Percentiles rank a stretch among this genome's conserved stretches.
These are phyloP conservation scores for Rhynchotus rufescens DNA, from an alignment of 2,797 vertebrate species.

Conservation along the genomic window DNA sequence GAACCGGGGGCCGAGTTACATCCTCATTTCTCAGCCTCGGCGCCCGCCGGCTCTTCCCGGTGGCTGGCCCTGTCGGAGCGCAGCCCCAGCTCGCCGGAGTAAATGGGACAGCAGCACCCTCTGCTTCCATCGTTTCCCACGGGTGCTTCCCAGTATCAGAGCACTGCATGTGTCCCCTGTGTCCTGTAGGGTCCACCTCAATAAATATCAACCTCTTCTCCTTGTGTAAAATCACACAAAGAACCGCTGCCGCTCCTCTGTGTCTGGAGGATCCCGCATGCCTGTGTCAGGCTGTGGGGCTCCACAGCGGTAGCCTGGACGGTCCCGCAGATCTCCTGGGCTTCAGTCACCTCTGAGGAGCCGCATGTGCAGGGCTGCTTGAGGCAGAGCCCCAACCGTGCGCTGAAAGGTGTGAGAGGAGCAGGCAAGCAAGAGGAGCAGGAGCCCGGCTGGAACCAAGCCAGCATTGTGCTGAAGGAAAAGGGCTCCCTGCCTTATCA, in stretches of 20 bases:
- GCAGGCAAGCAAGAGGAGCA: neutral
- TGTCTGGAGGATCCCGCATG: neutral
- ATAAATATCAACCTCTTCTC: neutral
- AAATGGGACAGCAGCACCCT: neutral
- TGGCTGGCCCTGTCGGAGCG: fast-evolving
- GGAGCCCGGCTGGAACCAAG: neutral
- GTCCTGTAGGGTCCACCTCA: neutral
- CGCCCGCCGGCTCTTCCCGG: neutral
- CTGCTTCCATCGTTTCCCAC: neutral
- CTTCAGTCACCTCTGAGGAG: neutral
- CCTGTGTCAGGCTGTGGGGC: neutral
- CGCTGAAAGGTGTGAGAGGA: neutral
- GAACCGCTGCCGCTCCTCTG: neutral
- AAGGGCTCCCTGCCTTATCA: neutral
- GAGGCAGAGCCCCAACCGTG: fast-evolving
- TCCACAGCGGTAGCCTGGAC: neutral
- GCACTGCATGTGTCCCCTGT: neutral
- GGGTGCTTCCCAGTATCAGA: neutral
- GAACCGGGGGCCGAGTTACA: neutral
- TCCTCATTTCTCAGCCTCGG: neutral
- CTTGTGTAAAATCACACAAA: neutral
- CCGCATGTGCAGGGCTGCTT: fast-evolving
- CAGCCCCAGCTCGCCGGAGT: neutral
- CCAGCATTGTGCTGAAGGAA: neutral
- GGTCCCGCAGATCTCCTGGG: neutral